phyloP scores from a whole-genome alignment of 1,140 invertebrate genomes.

The Nixonia krombeini region DNA sequence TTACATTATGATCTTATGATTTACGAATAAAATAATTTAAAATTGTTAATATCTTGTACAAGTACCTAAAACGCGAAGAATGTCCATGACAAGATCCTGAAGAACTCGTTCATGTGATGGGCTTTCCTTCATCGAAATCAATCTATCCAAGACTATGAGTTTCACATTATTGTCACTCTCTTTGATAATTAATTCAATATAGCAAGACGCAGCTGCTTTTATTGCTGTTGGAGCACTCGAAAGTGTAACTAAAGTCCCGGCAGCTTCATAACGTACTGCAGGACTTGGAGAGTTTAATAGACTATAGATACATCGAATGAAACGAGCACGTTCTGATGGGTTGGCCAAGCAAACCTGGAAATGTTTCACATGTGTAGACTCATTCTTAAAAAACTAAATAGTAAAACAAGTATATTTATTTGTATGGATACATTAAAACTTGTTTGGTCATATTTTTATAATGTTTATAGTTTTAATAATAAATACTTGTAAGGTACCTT shows the following conservation, averaged over 20 bases:
- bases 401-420: too few species aligned
- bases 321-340: conserved; percentile 95
- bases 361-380: too few species aligned
- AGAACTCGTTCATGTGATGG: conserved; percentile 93
- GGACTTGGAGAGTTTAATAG: conserved; percentile 96
- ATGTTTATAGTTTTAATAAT: too few species aligned
- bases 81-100: conserved; percentile 99
- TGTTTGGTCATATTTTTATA: too few species aligned
- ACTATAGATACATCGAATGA: conserved; percentile 99
- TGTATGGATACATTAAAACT: too few species aligned
- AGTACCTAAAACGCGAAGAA: conserved; percentile 90
- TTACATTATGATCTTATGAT: background rate
- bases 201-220: conserved; percentile 96
- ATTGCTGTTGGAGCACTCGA: conserved; percentile 97
- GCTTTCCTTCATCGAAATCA: conserved; percentile 90
- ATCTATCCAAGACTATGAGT: conserved; percentile 95
- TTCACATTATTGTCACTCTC: conserved; percentile 99
- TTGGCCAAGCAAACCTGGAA: conserved; percentile 94
- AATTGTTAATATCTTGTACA: background rate
- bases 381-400: too few species aligned
- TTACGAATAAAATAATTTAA: background rate
- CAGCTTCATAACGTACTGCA: conserved; percentile 98
- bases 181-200: conserved; percentile 98
- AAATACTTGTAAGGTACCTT: too few species aligned
- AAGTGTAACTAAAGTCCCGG: conserved; percentile 99